A percentile compares a stretch with the other conserved stretches of the same genome.
Conservation (phyloP, 2,113 vertebrate species). For the Poicephalus meyeri region DNA sequence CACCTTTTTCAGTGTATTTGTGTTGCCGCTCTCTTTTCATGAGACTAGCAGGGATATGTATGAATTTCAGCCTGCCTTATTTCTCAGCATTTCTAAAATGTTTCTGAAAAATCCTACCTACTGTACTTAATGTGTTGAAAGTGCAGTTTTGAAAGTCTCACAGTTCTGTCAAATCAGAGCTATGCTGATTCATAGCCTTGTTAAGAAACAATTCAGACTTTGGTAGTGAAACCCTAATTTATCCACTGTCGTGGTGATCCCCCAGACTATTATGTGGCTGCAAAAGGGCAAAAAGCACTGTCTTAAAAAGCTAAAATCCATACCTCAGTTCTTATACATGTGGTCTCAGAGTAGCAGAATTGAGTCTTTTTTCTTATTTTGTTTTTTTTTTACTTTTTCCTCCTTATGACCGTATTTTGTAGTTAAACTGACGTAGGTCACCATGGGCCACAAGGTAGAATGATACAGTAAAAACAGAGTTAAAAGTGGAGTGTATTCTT, state of each 20-base stretch:
- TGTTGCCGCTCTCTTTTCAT: not conserved
- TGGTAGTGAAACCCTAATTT: not conserved
- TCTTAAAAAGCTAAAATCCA: not conserved
- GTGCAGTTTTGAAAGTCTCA: not conserved
- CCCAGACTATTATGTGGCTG: not conserved
- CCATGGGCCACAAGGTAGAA: not conserved
- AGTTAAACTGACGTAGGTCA: not conserved
- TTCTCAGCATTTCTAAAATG: not conserved
- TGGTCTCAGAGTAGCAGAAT: not conserved
- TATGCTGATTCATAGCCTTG: rapidly evolving
- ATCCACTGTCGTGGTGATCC: not conserved
- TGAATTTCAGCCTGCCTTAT: not conserved
- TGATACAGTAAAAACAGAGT: not conserved
- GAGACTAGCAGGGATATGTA: not conserved
- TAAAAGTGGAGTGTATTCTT: slow-evolving; percentile 34
- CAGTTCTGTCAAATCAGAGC: not conserved
- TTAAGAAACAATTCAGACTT: not conserved
- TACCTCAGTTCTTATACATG: not conserved
- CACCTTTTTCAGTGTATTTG: not conserved
- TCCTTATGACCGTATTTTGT: not conserved
- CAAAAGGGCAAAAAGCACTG: not conserved
- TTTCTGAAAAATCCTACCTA: not conserved
- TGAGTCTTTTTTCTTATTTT: not conserved
- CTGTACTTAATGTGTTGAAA: not conserved
- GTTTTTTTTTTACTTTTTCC: not conserved